Evolutionary conservation across 2,888 invertebrate species (phyloP), one percentile per base, ranked within the genome.

Genomic region (Teleogryllus oceanicus): DNA sequence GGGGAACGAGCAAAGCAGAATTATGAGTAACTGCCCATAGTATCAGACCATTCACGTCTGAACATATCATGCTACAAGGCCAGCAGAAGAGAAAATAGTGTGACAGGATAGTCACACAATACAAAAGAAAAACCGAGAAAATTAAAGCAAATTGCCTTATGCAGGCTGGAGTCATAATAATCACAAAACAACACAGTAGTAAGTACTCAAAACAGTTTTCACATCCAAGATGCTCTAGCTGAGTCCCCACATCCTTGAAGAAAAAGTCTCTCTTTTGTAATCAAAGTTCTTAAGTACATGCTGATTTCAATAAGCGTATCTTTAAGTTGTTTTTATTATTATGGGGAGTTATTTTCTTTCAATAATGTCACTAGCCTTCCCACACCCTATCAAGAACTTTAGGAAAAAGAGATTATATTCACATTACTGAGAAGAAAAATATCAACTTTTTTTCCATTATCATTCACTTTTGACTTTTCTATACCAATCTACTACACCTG

Each of bases 341-440:
- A 62, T 18, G 62, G 62, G n/a, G 62, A 62, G 62, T 62, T 62
- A 62, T 62, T 62, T 62, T 62, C 62, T 62, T 62, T n/a, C n/a
- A 62, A n/a, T 62, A 62, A 62, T 18, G 62, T 62, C 62, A 62
- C 62, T 62, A 62, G 62, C 62, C 62, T 62, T 62, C 62, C 62
- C 62, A 62, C 62, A 62, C 62, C 62, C 62, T 62, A 62, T 62
- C 13, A 62, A 62, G 62, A 62, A 62, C n/a, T 13, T n/a, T n/a
- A 62, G n/a, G 62, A 62, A 62, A 62, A 62, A 62, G n/a, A 62
- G n/a, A 62, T 62, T 62, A 62, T n/a, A 62, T 62, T 62, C 62
- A 62, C 62, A 62, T 62, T 18, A 62, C 62, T 62, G 62, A 13
- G 62, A 62, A 62, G 62, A 62, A 62, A 62, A 62, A 62, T 62